Evolutionary conservation across 2,797 vertebrate genomes (phyloP), one percentile per base, ranked within the genome.

Genomic region (Microcaecilia unicolor): DNA sequence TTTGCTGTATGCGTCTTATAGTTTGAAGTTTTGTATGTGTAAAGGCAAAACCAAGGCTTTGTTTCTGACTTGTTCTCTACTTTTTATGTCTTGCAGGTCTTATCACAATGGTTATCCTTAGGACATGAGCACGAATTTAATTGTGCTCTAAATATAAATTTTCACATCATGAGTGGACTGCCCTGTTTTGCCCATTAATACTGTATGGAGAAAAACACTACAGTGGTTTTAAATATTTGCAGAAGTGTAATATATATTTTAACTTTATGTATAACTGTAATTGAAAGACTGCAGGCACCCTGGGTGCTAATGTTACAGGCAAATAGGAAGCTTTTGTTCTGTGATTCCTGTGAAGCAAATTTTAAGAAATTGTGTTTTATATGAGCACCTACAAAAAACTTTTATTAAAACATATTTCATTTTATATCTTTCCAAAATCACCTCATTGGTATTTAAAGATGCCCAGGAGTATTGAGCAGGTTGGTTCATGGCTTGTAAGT

Each of bases 61-160:
- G n/a, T n/a, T n/a, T n/a, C n/a, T n/a, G n/a, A n/a, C n/a, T n/a
- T n/a, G n/a, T n/a, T n/a, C n/a, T n/a, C n/a, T n/a, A n/a, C n/a
- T n/a, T 12, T 56, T 64, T 51, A 55, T 70, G 26, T 50, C 55
- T 74, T 77, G 32, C 54, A 98, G 94, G 94, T 87, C 93, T 99
- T 81, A 92, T 99, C 67, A 98, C 94, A 51, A 97, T 99, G 96
- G 93, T 96, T 75, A 92, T 97, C 67, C 82, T 99, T 20, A 88
- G 90, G 78, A 97, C 93, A 83, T 98, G 85, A 97, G 48, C 61
- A 50, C 45, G 44, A 54, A 70, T 41, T 53, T 57, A 48, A 45
- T 33, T 52, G 61, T 61, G 75, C 58, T 61, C 46, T 40, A 43
- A 70, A 66, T 5, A 67, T 27, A 56, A 53, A 55, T 60, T 68